Base-by-base conservation (phyloP, 2,797 vertebrate genomes). In the Mallotus villosus region DNA sequence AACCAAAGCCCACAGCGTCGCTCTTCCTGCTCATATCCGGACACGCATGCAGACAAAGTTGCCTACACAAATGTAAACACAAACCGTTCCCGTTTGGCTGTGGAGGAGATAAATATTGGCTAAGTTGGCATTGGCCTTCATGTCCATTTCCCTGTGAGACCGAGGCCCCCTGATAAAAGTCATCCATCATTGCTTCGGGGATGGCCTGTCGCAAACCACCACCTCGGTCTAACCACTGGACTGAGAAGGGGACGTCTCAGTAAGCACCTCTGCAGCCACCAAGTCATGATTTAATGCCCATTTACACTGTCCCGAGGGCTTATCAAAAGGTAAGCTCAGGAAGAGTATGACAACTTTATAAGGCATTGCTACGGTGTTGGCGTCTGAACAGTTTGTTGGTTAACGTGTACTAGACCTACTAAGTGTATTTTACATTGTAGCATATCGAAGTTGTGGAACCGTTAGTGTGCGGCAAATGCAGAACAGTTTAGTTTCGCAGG, bases 281-380 rank as follows among this genome's bases (percentile, higher is more conserved):
- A 88, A 90, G 95, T 94, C 95, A 92, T 96, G 96, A 97, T 98
- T 97, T 97, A 97, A 96, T 95, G 94, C 93, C 94, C 95, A 97
- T 97, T 95, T 94, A 92, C 92, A 85, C 93, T 90, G 92, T 94
- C 94, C 94, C 94, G 7, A 89, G 87, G 88, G 86, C 84, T 88
- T 87, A 89, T 92, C 87, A 87, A 92, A 92, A 90, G 90, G 89
- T 92, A 87, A 86, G 83, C 75, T 70, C 91, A 92, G 94, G 94
- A 95, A 82, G 78, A 79, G 70, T 29, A 71, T 81, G 78, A 85
- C 67, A 78, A 81, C 78, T 90, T 89, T 84, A 85, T 79, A 87
- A 88, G 84, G 76, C 81, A 70, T 69, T 63, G 79, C 61, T 49
- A 34, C 17, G 34, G 32, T 34, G 32, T 34, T 34, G 32, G 32